phyloP scores from a whole-genome alignment of 2,113 vertebrate genomes.

The Muntiacus muntjak region DNA sequence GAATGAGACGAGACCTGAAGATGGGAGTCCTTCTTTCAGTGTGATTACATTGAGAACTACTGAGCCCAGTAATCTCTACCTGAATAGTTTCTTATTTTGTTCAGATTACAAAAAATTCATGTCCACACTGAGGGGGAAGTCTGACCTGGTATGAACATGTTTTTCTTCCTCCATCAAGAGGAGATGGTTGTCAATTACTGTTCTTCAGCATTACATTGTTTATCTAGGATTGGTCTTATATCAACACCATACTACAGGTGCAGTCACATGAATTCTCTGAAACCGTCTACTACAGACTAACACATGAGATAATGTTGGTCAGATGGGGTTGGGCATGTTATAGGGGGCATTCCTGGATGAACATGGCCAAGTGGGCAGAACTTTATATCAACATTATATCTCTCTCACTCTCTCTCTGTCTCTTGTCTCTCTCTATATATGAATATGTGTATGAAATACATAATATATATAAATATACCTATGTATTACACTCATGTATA shows the following conservation, averaged over 20 bases:
- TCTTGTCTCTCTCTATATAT: background rate
- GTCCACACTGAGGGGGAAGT: background rate
- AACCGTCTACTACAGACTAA: background rate
- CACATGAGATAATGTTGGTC: background rate
- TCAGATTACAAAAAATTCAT: background rate
- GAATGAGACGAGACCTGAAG: background rate
- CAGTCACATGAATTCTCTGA: background rate
- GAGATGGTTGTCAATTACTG: background rate
- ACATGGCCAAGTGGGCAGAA: background rate
- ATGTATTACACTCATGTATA: background rate
- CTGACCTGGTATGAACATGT: background rate
- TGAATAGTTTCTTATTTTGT: background rate
- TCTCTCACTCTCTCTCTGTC: background rate
- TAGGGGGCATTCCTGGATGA: background rate
- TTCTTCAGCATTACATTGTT: background rate
- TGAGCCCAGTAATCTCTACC: background rate
- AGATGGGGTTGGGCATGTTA: background rate
- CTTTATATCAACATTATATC: background rate
- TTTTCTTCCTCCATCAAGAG: background rate
- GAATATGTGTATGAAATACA: background rate
- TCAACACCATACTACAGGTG: background rate
- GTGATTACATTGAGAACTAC: background rate
- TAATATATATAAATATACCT: background rate
- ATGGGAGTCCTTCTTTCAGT: background rate
- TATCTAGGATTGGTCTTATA: background rate